Evolutionary conservation across 2,888 invertebrate genomes (phyloP), one percentile per base, ranked within the genome.

Genomic region (Meliscaeva auricollis): DNA sequence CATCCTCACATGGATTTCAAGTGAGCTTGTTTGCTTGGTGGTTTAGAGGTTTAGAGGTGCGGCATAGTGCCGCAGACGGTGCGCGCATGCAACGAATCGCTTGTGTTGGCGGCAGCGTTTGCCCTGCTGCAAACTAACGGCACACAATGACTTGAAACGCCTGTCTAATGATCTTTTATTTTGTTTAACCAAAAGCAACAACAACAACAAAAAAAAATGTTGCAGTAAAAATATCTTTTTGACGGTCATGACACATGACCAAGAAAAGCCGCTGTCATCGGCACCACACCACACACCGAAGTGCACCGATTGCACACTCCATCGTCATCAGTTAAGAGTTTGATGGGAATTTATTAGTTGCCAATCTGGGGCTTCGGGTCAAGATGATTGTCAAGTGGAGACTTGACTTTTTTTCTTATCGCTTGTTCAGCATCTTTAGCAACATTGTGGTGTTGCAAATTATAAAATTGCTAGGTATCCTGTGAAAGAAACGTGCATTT

Each of bases 191-290:
- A 38, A 38, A n/a, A 72, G 11, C 58, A 9, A 26, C 38, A 50
- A 62, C 15, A 26, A 73, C 58, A 20, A 20, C 5, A 48, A 48
- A 13, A 66, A 13, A 32, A 41, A 60, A 41, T 8, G 26, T 38
- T 35, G 35, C 35, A 11, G 30, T 26, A 32, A 62, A 64, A 50
- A 52, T 56, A 54, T 70, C 70, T 44, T 64, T 79, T 83, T 77
- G 83, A 74, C 74, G 79, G 83, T 78, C 83, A 83, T 74, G 79
- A 64, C 64, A 64, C 58, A 79, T 79, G 83, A 38, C 83, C 79
- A 62, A 74, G 73, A 69, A 73, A 78, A 50, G 54, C 73, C 52
- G 32, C 35, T 22, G 5, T 44, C 22, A 32, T 8, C 35, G 26
- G 7, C 26, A 32, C 26, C 17, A 26, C 46, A 8, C 46, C 32